A percentile compares a stretch with the other conserved stretches of the same genome.
These are phyloP conservation scores for Puntigrus tetrazona DNA, from an alignment of 2,113 vertebrate species.

Conservation along the genomic window DNA sequence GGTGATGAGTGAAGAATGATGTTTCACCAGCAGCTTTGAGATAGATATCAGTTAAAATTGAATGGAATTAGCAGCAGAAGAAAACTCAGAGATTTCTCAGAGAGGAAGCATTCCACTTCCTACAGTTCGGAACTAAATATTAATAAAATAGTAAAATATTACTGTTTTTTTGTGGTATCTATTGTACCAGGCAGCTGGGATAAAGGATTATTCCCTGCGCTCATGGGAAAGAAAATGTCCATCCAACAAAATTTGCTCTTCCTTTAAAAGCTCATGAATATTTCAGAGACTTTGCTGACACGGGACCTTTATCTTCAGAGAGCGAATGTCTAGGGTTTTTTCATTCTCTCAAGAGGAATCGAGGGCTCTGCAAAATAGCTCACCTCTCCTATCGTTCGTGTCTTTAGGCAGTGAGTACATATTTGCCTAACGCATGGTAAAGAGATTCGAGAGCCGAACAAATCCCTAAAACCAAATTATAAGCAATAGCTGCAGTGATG, in stretches of 20 bases:
- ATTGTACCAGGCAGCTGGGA: neutral
- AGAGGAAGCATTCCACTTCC: neutral
- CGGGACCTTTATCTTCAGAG: neutral
- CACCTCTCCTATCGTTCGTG: neutral
- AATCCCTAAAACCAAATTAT: neutral
- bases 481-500: neutral
- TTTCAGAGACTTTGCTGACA: slow-evolving; percentile 25
- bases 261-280: slow-evolving; percentile 39
- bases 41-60: neutral
- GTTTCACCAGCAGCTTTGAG: neutral
- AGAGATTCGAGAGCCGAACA: too few species aligned
- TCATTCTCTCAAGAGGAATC: neutral
- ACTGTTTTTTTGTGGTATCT: neutral
- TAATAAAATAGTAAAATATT: neutral
- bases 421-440: too few species aligned
- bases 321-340: neutral
- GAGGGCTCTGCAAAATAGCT: neutral
- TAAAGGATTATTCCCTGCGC: neutral
- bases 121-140: neutral
- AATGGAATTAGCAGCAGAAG: too few species aligned
- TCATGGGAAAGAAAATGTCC: slow-evolving; percentile 15
- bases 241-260: slow-evolving; percentile 2
- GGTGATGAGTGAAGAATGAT: neutral
- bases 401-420: too few species aligned
- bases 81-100: too few species aligned